Conservation (phyloP, 2,888 invertebrate species). For the Bellardia pandia region DNA sequence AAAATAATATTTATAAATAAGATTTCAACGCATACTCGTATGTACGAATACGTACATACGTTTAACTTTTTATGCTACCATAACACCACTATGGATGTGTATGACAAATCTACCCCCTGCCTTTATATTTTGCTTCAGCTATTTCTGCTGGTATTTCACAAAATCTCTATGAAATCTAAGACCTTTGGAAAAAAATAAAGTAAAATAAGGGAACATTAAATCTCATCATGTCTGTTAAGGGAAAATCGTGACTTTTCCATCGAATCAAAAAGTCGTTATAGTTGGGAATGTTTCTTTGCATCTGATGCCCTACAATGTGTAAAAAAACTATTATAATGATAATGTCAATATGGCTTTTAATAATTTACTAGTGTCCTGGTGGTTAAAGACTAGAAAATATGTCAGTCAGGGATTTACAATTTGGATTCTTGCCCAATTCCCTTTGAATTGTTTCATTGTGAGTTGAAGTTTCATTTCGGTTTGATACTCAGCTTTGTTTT, state of each 20-base stretch:
- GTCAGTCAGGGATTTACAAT: no score
- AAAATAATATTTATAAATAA: conserved; percentile 53
- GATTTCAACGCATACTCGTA: conserved; percentile 41
- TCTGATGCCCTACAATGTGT: conserved; percentile 16
- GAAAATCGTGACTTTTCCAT: conserved; percentile 73
- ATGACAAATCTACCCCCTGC: conserved; percentile 21
- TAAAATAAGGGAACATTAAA: conserved; percentile 41
- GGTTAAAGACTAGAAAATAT: no score
- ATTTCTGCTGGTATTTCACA: conserved; percentile 1
- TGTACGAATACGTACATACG: conserved; percentile 29
- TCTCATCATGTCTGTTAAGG: conserved; percentile 66
- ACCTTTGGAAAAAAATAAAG: conserved; percentile 13
- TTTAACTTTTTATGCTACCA: conserved; percentile 58
- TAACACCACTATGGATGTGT: conserved; percentile 1
- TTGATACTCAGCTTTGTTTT: no score
- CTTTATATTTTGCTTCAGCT: background rate
- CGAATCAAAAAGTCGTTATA: conserved; percentile 71
- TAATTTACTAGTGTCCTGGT: no score
- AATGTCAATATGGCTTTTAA: no score
- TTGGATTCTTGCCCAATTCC: no score
- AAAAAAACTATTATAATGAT: background rate
- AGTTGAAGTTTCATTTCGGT: no score
- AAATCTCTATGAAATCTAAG: conserved; percentile 60
- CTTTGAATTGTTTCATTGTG: no score
- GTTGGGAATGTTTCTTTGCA: conserved; percentile 24